Evolutionary conservation across 2,888 invertebrate species (phyloP).

Genomic region (Meliscaeva auricollis): DNA sequence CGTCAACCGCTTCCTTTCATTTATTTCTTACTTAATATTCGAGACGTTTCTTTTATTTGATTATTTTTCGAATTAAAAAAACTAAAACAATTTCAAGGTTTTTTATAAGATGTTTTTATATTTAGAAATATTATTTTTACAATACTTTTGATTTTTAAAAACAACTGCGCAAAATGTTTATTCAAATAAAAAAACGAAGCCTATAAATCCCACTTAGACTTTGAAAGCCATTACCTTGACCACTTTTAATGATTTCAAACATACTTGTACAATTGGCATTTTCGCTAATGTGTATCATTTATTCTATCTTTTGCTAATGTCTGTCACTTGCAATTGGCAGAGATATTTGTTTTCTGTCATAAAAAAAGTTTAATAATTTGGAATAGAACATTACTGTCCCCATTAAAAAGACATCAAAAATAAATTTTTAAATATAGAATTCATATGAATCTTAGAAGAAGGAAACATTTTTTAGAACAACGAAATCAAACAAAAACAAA

Average conservation of each 20-base stretch:
- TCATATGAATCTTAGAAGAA: background rate
- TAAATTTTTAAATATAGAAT: background rate
- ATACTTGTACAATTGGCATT: background rate
- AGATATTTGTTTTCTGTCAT: slow-evolving; percentile 29
- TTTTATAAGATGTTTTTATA: background rate
- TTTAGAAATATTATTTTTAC: background rate
- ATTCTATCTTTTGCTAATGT: slow-evolving; percentile 2
- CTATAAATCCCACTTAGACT: background rate
- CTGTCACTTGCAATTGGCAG: slow-evolving; percentile 12
- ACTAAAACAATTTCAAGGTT: background rate
- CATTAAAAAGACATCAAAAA: background rate
- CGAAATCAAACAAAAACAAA: background rate
- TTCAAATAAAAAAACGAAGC: background rate
- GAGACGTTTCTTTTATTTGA: too few species aligned
- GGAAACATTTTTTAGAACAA: background rate
- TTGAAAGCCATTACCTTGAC: slow-evolving; percentile 26
- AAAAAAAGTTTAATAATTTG: background rate
- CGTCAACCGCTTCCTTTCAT: too few species aligned
- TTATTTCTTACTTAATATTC: too few species aligned
- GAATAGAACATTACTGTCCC: slow-evolving; percentile 1
- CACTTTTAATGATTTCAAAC: slow-evolving; percentile 16
- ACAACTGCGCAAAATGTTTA: slow-evolving; percentile 6
- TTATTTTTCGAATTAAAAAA: too few species aligned
- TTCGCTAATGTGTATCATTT: slow-evolving; percentile 28
- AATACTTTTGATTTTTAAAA: background rate